phyloP scores from a whole-genome alignment of 2,888 invertebrate genomes.

The Ectemnius continuus region DNA sequence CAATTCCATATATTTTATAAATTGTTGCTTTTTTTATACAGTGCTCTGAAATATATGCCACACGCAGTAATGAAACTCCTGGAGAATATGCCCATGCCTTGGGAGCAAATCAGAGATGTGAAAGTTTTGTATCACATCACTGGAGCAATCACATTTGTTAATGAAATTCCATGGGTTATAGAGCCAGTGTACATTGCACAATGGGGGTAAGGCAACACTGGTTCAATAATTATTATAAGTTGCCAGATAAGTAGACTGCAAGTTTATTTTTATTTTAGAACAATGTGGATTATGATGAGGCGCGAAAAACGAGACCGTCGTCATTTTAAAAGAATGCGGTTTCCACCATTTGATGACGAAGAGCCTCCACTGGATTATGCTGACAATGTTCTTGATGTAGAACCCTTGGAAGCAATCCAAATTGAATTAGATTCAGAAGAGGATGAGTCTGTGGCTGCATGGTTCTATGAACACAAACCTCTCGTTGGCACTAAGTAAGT shows the following conservation, averaged over 20 bases:
- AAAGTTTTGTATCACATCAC: slow-evolving; percentile 99
- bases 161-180: slow-evolving; percentile 99
- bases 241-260: neutral
- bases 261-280: slow-evolving; percentile 79
- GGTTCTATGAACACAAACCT: slow-evolving; percentile 99
- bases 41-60: slow-evolving; percentile 99
- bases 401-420: slow-evolving; percentile 98
- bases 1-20: neutral
- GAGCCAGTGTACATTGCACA: slow-evolving; percentile 99
- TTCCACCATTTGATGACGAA: slow-evolving; percentile 99
- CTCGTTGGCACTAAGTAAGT: slow-evolving; percentile 91
- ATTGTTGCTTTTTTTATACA: slow-evolving; percentile 68
- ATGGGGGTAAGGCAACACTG: slow-evolving; percentile 89
- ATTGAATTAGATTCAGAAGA: slow-evolving; percentile 98
- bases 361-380: slow-evolving; percentile 99
- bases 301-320: slow-evolving; percentile 98
- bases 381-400: slow-evolving; percentile 99
- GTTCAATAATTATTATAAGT: neutral
- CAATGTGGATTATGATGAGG: slow-evolving; percentile 99
- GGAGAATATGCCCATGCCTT: slow-evolving; percentile 99
- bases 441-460: slow-evolving; percentile 92
- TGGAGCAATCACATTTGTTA: slow-evolving; percentile 99
- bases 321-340: slow-evolving; percentile 99
- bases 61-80: slow-evolving; percentile 99
- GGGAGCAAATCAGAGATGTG: slow-evolving; percentile 99